phyloP scores from a whole-genome alignment of 92 coral and sea anemone genomes.

The Desmophyllum pertusum region DNA sequence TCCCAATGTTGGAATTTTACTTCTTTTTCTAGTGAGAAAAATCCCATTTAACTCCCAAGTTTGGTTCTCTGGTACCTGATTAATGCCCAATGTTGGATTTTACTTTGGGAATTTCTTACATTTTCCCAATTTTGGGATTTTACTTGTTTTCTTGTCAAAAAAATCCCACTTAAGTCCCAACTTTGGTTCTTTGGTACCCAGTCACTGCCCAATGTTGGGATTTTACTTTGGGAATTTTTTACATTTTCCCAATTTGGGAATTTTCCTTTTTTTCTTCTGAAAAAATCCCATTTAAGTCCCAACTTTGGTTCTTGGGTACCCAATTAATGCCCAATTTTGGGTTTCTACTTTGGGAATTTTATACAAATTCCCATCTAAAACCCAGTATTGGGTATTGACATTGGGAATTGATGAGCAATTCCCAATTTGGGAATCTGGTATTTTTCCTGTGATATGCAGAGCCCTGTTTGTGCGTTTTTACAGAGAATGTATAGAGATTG shows the following conservation, averaged over 20 bases:
- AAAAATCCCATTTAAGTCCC: constrained; percentile 29
- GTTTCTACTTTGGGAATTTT: constrained; percentile 1
- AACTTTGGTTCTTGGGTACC: constrained; percentile 1
- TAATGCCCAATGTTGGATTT: constrained; percentile 25
- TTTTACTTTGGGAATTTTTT: neutral
- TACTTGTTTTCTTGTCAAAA: neutral
- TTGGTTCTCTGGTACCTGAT: neutral
- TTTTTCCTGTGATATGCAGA: constrained; percentile 51
- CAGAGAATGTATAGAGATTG: too few species aligned
- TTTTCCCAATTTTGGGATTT: constrained; percentile 18
- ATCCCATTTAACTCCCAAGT: too few species aligned
- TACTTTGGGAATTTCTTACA: constrained; percentile 25
- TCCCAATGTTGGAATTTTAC: constrained; percentile 11
- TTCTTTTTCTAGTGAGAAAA: too few species aligned
- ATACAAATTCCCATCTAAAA: neutral
- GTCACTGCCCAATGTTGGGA: constrained; percentile 1
- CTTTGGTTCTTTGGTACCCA: neutral
- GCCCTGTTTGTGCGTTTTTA: too few species aligned
- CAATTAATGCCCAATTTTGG: neutral
- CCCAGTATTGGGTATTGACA: constrained; percentile 36
- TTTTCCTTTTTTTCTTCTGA: constrained; percentile 40
- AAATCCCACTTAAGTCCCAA: constrained; percentile 31
- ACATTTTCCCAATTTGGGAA: constrained; percentile 39
- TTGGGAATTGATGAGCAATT: constrained; percentile 22
- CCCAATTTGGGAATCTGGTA: constrained; percentile 47